Evolutionary conservation across 2,113 vertebrate species (phyloP).

Genomic region (Tautogolabrus adspersus): DNA sequence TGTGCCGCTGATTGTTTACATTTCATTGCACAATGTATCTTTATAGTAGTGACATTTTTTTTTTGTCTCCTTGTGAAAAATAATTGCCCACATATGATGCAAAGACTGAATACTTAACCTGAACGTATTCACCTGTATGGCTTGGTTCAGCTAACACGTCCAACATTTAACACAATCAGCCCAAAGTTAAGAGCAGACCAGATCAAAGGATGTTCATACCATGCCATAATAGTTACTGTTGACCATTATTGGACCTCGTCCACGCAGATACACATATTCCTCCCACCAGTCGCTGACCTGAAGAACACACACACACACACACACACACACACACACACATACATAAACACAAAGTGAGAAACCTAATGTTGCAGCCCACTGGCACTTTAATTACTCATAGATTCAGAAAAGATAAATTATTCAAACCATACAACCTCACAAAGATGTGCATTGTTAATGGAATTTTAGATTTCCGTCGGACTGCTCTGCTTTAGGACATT

Average conservation of each 20-base stretch:
- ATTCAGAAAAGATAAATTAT: slow-evolving; percentile 65
- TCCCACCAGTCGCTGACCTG: slow-evolving; percentile 97
- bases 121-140: not conserved
- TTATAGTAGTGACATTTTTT: too few relatives aligned
- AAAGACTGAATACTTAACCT: not conserved
- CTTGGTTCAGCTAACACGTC: not conserved
- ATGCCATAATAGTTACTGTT: slow-evolving; percentile 94
- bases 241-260: slow-evolving; percentile 89
- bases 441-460: slow-evolving; percentile 62
- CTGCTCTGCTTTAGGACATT: not conserved
- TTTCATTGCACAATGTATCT: too few relatives aligned
- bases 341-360: slow-evolving; percentile 10
- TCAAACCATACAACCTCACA: slow-evolving; percentile 28
- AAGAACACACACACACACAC: slow-evolving; percentile 27
- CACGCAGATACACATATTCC: slow-evolving; percentile 90
- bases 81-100: too few relatives aligned
- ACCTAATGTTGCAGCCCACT: not conserved
- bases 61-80: too few relatives aligned
- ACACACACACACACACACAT: slow-evolving; percentile 19
- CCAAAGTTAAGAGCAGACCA: not conserved
- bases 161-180: not conserved
- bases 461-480: slow-evolving; percentile 28
- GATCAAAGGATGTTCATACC: slow-evolving; percentile 76
- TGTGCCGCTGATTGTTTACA: too few relatives aligned
- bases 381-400: not conserved